phyloP scores from a whole-genome alignment of 2,888 invertebrate species.

The Drosophila acutilabella region DNA sequence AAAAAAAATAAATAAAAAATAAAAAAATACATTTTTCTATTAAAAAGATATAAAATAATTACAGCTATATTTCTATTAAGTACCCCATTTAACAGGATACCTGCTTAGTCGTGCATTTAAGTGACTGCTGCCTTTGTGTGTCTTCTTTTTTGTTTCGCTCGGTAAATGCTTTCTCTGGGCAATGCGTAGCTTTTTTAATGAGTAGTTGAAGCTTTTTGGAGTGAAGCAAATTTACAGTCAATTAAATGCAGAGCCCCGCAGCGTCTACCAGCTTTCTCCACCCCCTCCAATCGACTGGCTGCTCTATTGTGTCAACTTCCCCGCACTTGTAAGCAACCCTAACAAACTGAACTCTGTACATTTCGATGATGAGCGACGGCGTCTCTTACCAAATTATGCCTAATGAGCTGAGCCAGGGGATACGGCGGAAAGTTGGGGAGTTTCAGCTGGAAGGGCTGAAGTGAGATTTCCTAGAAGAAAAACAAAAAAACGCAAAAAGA shows the following conservation, averaged over 20 bases:
- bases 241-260: slow-evolving; percentile 64
- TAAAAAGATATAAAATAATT: too few relatives aligned
- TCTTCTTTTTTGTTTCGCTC: slow-evolving; percentile 1
- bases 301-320: not conserved
- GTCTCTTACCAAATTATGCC: slow-evolving; percentile 64
- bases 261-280: slow-evolving; percentile 9
- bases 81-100: too few relatives aligned
- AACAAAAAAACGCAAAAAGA: not conserved
- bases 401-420: slow-evolving; percentile 65
- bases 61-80: too few relatives aligned
- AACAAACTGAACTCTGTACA: slow-evolving; percentile 20
- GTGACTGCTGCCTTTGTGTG: not conserved
- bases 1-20: too few relatives aligned
- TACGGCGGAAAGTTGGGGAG: not conserved
- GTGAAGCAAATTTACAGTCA: slow-evolving; percentile 76
- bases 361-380: slow-evolving; percentile 29
- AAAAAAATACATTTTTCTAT: too few relatives aligned
- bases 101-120: not conserved
- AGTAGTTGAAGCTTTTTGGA: slow-evolving; percentile 73
- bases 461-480: not conserved
- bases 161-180: slow-evolving; percentile 4
- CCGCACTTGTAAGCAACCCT: slow-evolving; percentile 9
- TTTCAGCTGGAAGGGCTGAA: slow-evolving; percentile 5
- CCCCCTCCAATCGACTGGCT: not conserved
- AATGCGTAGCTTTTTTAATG: slow-evolving; percentile 58